A percentile compares a stretch with the other conserved stretches of the same genome.
phyloP scores from a whole-genome alignment of 2,113 vertebrate genomes.

The Paedocypris sp. region DNA sequence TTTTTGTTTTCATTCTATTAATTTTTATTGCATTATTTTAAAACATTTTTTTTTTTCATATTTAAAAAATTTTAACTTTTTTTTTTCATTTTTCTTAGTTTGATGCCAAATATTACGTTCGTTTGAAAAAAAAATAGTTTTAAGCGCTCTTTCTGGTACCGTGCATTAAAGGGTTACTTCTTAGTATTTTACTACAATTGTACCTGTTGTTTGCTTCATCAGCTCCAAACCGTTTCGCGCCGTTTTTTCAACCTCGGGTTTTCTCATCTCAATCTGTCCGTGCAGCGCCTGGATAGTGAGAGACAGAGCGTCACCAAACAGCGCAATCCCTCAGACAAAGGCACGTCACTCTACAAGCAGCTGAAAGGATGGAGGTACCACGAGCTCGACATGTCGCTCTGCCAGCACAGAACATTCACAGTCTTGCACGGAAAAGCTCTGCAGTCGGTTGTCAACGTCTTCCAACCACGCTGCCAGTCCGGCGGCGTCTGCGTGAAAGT shows the following conservation, averaged over 20 bases:
- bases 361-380: slow-evolving; percentile 64
- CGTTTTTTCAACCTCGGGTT: slow-evolving; percentile 83
- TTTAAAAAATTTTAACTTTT: too few species aligned
- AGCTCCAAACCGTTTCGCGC: slow-evolving; percentile 86
- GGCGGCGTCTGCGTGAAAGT: slow-evolving; percentile 94
- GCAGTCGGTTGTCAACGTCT: slow-evolving; percentile 73
- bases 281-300: slow-evolving; percentile 70
- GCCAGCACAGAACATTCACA: slow-evolving; percentile 69
- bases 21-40: too few species aligned
- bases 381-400: slow-evolving; percentile 77
- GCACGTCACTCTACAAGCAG: neutral
- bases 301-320: neutral
- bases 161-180: too few species aligned
- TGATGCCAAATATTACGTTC: too few species aligned
- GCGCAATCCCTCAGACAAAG: neutral
- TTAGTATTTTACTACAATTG: slow-evolving; percentile 28
- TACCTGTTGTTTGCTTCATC: slow-evolving; percentile 94
- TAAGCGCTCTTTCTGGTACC: too few species aligned
- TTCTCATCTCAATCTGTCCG: slow-evolving; percentile 79
- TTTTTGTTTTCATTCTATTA: too few species aligned
- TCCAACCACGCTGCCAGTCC: slow-evolving; percentile 94
- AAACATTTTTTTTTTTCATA: too few species aligned
- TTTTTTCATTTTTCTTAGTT: too few species aligned
- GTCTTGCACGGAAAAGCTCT: slow-evolving; percentile 73
- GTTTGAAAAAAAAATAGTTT: too few species aligned